phyloP scores from a whole-genome alignment of 2,113 vertebrate species.

The Leptodactylus fuscus region DNA sequence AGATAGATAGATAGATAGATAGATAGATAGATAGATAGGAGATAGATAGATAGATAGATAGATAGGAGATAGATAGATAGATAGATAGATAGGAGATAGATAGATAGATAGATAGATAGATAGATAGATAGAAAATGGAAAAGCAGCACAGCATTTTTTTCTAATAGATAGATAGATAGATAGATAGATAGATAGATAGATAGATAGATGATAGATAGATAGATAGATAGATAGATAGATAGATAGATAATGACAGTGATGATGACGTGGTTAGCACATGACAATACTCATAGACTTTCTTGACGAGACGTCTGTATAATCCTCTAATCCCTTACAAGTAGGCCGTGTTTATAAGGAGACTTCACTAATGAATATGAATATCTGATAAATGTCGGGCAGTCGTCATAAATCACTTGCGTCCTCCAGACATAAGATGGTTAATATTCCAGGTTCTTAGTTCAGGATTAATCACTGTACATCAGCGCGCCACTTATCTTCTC shows the following conservation, averaged over 20 bases:
- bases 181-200: neutral
- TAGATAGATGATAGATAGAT: neutral
- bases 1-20: neutral
- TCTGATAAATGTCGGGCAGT: neutral
- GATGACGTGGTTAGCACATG: neutral
- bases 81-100: neutral
- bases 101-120: neutral
- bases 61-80: slow-evolving; percentile 3
- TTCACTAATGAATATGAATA: neutral
- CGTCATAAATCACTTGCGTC: neutral
- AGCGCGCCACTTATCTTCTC: slow-evolving; percentile 14
- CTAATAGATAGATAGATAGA: neutral
- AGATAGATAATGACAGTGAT: neutral
- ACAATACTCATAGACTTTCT: neutral
- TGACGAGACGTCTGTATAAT: no score
- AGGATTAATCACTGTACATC: slow-evolving; percentile 19
- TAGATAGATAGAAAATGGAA: neutral
- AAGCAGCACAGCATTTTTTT: no score
- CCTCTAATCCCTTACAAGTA: neutral
- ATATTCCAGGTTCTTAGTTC: slow-evolving; percentile 30
- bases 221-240: slow-evolving; percentile 7
- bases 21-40: neutral
- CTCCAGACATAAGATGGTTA: neutral
- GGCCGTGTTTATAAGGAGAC: neutral
- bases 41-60: slow-evolving; percentile 7